Evolutionary conservation across 2,113 vertebrate genomes (phyloP).

Genomic region (Natator depressus): DNA sequence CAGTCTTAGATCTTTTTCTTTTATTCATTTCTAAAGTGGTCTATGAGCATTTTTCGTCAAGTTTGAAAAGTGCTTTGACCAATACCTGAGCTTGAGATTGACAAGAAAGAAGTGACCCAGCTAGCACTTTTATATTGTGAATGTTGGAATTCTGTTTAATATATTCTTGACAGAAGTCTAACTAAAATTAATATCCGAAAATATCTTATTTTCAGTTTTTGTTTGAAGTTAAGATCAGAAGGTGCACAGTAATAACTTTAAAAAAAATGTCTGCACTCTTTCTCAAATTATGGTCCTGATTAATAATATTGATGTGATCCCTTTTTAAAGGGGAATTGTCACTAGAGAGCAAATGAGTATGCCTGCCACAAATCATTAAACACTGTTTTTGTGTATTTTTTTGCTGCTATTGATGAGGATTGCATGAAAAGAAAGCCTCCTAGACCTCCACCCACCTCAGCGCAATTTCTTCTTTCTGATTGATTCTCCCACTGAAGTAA

Average conservation of each 20-base stretch:
- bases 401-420: not conserved
- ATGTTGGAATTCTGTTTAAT: conserved; percentile 35
- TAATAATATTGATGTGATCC: conserved; percentile 25
- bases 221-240: conserved; percentile 33
- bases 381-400: not conserved
- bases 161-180: conserved; percentile 10
- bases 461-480: conserved; percentile 38
- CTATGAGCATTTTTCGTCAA: conserved; percentile 63
- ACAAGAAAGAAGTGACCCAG: not conserved
- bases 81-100: conserved; percentile 65
- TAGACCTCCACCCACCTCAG: fast-evolving
- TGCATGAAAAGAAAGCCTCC: conserved; percentile 38
- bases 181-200: conserved; percentile 25
- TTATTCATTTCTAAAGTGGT: conserved; percentile 74
- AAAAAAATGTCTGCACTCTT: not conserved
- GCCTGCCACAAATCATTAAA: conserved; percentile 24
- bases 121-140: conserved; percentile 3
- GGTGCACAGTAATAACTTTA: not conserved
- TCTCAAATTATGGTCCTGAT: not conserved
- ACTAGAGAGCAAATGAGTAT: not conserved
- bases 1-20: conserved; percentile 72
- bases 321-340: conserved; percentile 3
- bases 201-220: conserved; percentile 17
- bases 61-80: conserved; percentile 74
- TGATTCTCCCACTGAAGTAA: not conserved